phyloP scores from a whole-genome alignment of 2,797 vertebrate genomes.

The Falco naumanni region DNA sequence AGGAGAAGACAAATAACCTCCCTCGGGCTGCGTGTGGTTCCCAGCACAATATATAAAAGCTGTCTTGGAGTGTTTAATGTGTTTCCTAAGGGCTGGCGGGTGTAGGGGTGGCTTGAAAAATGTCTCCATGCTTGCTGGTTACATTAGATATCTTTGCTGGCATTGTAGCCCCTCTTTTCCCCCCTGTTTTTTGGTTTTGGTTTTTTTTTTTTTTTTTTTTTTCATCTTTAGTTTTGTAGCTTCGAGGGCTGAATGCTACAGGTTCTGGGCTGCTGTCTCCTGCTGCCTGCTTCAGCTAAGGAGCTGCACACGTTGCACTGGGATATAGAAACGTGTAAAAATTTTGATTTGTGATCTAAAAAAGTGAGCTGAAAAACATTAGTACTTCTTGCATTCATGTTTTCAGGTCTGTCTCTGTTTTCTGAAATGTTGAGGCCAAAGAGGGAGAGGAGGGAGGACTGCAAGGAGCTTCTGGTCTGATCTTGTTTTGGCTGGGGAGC shows the following conservation, averaged over 20 bases:
- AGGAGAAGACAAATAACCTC: constrained; percentile 16
- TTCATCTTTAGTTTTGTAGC: background rate
- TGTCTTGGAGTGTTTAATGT: background rate
- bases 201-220: background rate
- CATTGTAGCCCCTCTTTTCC: background rate
- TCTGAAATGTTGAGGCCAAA: background rate
- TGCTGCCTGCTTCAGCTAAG: background rate
- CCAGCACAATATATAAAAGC: background rate
- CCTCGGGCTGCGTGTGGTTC: rapidly evolving
- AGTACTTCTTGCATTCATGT: background rate
- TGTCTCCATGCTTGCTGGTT: background rate
- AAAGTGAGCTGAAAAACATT: background rate
- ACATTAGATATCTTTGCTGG: background rate
- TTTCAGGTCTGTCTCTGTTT: background rate
- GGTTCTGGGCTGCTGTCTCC: background rate
- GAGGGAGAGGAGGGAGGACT: background rate
- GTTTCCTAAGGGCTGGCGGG: background rate
- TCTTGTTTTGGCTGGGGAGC: background rate
- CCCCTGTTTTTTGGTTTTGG: no score
- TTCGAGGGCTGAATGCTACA: background rate
- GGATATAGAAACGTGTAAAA: background rate
- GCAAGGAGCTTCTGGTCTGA: background rate
- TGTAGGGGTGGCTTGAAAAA: background rate
- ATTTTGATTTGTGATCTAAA: background rate
- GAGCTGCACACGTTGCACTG: background rate